These are phyloP conservation scores for Phrixothrix hirtus DNA, from an alignment of 2,888 invertebrate genomes.

Conservation along the genomic window DNA sequence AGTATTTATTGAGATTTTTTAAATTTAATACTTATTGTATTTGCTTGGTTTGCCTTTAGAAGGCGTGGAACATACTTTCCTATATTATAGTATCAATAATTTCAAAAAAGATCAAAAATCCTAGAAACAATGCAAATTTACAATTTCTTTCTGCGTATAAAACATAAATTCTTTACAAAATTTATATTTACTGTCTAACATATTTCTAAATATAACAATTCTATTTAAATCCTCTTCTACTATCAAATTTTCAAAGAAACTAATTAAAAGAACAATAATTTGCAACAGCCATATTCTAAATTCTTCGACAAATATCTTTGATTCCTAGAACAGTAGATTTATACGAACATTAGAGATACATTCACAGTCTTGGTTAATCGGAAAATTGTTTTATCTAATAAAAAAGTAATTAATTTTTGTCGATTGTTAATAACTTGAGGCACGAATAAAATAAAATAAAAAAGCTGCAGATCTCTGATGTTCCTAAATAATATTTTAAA, in stretches of 20 bases:
- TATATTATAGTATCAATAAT: constrained; percentile 12
- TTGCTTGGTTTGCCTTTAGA: constrained; percentile 16
- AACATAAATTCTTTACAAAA: not conserved
- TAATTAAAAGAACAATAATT: constrained; percentile 9
- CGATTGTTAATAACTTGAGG: too few relatives aligned
- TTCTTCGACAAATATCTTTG: constrained; percentile 7
- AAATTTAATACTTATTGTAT: constrained; percentile 19
- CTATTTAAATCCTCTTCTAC: constrained; percentile 1
- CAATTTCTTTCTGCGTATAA: constrained; percentile 7
- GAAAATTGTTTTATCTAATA: not conserved
- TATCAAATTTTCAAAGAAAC: constrained; percentile 13
- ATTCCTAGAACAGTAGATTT: constrained; percentile 11
- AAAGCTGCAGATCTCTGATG: constrained; percentile 9
- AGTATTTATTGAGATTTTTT: constrained; percentile 20
- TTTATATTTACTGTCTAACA: constrained; percentile 6
- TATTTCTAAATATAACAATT: constrained; percentile 17
- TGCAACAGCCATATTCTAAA: constrained; percentile 14
- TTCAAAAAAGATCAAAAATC: not conserved
- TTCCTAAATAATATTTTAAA: constrained; percentile 16
- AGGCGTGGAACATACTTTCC: constrained; percentile 15
- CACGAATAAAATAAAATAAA: not conserved
- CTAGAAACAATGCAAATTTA: constrained; percentile 3
- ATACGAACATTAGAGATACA: constrained; percentile 18
- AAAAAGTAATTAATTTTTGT: not conserved
- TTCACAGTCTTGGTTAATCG: not conserved